Percentiles rank a stretch among this genome's conserved stretches.
phyloP scores from a whole-genome alignment of 2,113 vertebrate species.

The Lepus timidus region DNA sequence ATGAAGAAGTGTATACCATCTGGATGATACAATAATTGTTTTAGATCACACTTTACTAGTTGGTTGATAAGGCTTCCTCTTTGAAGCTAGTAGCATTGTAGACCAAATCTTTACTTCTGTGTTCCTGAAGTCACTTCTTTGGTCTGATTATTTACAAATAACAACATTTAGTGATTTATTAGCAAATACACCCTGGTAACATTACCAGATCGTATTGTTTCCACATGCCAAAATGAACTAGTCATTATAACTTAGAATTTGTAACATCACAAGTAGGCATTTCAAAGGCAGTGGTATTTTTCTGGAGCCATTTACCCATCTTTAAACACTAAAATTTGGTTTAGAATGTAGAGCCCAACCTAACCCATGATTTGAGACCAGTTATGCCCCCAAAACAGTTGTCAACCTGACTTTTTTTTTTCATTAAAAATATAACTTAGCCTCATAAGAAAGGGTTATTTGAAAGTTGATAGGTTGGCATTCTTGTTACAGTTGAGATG shows the following conservation, averaged over 20 bases:
- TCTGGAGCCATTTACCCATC: background rate
- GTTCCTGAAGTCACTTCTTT: background rate
- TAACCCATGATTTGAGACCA: background rate
- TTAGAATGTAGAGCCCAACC: background rate
- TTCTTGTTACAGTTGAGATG: background rate
- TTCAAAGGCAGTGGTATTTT: slow-evolving; percentile 12
- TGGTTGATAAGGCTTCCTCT: background rate
- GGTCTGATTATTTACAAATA: background rate
- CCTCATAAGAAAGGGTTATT: slow-evolving; percentile 24
- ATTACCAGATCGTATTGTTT: background rate
- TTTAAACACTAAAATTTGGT: slow-evolving; percentile 21
- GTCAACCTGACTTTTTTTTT: background rate
- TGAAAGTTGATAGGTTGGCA: background rate
- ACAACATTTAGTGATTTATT: background rate
- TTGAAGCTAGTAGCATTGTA: background rate
- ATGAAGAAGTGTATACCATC: background rate
- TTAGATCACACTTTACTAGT: background rate
- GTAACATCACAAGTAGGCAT: background rate
- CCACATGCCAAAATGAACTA: slow-evolving; percentile 20
- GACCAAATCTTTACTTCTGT: background rate
- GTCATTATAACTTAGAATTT: background rate
- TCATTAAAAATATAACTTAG: background rate
- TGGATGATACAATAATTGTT: background rate
- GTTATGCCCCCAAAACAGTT: background rate
- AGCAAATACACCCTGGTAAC: background rate